Evolutionary conservation across 53 echinoderm and acorn worm species (phyloP).

Genomic region (Holothuria leucospilota): DNA sequence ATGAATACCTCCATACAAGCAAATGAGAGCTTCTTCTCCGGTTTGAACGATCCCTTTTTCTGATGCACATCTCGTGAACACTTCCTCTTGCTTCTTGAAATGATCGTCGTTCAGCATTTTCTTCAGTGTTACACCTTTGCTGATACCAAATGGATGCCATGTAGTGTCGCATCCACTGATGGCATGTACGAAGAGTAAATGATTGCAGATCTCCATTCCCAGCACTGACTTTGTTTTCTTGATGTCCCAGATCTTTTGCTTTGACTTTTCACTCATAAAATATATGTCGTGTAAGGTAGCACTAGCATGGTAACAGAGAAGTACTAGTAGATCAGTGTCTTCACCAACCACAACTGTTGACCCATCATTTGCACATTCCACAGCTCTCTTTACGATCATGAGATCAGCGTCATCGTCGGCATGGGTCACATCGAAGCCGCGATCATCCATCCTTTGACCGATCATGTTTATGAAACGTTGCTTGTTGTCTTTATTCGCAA

Average conservation of each 20-base stretch:
- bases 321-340: slow-evolving; percentile 41
- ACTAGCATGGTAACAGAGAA: slow-evolving; percentile 36
- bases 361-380: slow-evolving; percentile 4
- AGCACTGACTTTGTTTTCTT: slow-evolving; percentile 11
- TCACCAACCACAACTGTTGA: slow-evolving; percentile 43
- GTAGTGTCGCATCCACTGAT: slow-evolving; percentile 66
- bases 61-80: slow-evolving; percentile 1
- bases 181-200: slow-evolving; percentile 59
- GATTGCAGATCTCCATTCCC: slow-evolving; percentile 48
- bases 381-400: slow-evolving; percentile 28
- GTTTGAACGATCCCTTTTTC: slow-evolving; percentile 21
- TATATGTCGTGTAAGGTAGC: slow-evolving; percentile 12
- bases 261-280: slow-evolving; percentile 31
- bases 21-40: slow-evolving; percentile 43
- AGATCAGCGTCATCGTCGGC: slow-evolving; percentile 46
- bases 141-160: slow-evolving; percentile 55
- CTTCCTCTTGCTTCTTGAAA: slow-evolving; percentile 46
- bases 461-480: slow-evolving; percentile 31
- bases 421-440: not conserved
- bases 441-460: not conserved
- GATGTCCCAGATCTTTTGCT: slow-evolving; percentile 25
- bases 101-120: not conserved
- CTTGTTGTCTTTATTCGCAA: slow-evolving; percentile 45
- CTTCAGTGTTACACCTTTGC: slow-evolving; percentile 57
- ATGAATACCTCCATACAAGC: not conserved